Base-by-base conservation (phyloP, 2,797 vertebrate species). In the Hipposideros larvatus region DNA sequence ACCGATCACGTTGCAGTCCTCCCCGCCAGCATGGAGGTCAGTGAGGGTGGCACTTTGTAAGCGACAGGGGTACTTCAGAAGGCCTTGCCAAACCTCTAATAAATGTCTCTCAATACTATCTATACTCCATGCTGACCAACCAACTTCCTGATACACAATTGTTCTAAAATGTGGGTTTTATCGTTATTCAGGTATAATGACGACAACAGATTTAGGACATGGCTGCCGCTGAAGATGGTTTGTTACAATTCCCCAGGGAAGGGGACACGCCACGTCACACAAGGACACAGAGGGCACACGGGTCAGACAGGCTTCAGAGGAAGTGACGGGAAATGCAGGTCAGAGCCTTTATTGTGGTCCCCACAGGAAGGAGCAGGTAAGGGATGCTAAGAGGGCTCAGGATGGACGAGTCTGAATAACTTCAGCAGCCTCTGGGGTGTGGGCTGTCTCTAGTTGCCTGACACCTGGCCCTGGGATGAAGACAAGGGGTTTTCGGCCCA, bases 251-350 rank as follows among this genome's bases (percentile, higher is more conserved):
- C 31, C 16, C 37, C 59, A 61, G 55, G 65, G 55, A 5, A 71
- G 7, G 4, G 21, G 16, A 4, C 43, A 11, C 16, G 43, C 15
- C n/a, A 19, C 11, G 1, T 11, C n/a, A 46, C 0, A 15, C 2
- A 46, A 16, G 3, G 19, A 1, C 19, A 66, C 26, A 19, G 0
- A 2, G 55, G 31, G 14, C 28, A 48, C 26, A 57, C 4, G 26
- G 11, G 3, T 65, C 48, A 41, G 8, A 31, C 24, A 51, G 24
- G 16, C 43, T 7, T 48, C 26, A 57, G 10, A 74, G 1, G 5
- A 9, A 51, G 51, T 24, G 2, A 41, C 74, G 11, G 31, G 71
- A 73, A 94, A 41, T 19, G n/a, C 1, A 43, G 14, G 21, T 16
- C 28, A 87, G 8, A 46, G 8, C 0, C 6, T 61, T 26, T 71